phyloP scores from a whole-genome alignment of 2,113 vertebrate genomes.

The Mobula hypostoma region DNA sequence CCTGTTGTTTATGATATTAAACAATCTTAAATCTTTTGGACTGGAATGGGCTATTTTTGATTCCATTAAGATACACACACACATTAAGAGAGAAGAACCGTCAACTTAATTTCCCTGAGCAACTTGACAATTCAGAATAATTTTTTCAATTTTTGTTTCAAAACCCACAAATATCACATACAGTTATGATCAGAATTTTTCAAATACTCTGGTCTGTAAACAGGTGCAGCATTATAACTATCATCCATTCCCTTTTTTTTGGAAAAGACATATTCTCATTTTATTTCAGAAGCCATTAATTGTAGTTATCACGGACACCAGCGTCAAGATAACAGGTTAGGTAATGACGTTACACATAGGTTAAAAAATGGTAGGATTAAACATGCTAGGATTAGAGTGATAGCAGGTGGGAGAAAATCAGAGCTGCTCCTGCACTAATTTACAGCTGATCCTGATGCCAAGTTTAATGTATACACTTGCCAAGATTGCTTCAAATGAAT shows the following conservation, averaged over 20 bases:
- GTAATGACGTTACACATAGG: too few relatives aligned
- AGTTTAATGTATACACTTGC: background rate
- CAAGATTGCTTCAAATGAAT: background rate
- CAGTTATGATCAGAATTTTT: background rate
- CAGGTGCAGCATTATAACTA: background rate
- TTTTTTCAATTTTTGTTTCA: background rate
- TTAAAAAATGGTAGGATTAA: too few relatives aligned
- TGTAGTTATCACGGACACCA: background rate
- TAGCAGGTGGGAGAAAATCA: background rate
- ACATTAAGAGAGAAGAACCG: background rate
- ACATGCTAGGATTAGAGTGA: too few relatives aligned
- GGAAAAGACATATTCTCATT: background rate
- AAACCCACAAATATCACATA: background rate
- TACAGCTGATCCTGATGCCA: background rate
- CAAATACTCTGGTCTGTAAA: background rate
- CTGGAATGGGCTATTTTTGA: background rate
- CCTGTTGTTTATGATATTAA: too few relatives aligned
- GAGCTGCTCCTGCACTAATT: background rate
- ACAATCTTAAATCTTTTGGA: background rate
- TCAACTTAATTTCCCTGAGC: background rate
- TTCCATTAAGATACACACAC: background rate
- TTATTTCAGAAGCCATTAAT: background rate
- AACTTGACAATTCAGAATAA: background rate
- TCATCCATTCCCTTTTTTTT: background rate
- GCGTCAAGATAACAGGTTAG: background rate